Evolutionary conservation across 23 tunicate species (phyloP).

Genomic region (Ascidia mentula): DNA sequence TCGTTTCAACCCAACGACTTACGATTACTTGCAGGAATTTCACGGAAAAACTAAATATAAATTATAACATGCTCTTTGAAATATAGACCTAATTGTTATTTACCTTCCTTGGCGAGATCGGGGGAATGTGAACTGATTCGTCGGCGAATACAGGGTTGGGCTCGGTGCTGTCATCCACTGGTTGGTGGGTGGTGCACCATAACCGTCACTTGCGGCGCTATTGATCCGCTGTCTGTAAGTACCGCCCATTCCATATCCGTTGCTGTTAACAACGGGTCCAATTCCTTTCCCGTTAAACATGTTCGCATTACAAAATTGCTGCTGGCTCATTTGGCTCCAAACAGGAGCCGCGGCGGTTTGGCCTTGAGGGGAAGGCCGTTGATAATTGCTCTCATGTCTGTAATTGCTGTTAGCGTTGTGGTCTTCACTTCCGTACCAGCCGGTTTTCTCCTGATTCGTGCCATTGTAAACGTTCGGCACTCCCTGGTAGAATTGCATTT

Average conservation of each 20-base stretch:
- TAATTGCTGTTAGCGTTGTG: constrained; percentile 19
- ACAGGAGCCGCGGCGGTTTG: not conserved
- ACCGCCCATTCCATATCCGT: not conserved
- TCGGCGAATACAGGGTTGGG: constrained; percentile 21
- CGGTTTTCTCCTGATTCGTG: not conserved
- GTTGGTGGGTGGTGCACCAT: constrained; percentile 17
- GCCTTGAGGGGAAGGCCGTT: not conserved
- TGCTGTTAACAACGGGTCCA: not conserved
- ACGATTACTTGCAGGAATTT: too few relatives aligned
- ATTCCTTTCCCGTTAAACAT: not conserved
- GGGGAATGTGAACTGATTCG: not conserved
- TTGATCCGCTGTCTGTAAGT: constrained; percentile 14
- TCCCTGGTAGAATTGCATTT: constrained; percentile 18
- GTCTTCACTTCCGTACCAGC: constrained; percentile 10
- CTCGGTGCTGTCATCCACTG: constrained; percentile 34
- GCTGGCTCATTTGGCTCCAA: not conserved
- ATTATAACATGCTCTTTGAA: too few relatives aligned
- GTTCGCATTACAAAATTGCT: not conserved
- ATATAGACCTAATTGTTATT: too few relatives aligned
- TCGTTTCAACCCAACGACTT: too few relatives aligned
- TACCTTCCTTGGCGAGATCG: constrained; percentile 31
- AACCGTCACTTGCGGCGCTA: constrained; percentile 43
- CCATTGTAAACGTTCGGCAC: not conserved
- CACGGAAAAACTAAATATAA: too few relatives aligned
- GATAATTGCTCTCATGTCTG: not conserved